Conservation (phyloP, 1,140 invertebrate species). For the Homalodisca vitripennis region DNA sequence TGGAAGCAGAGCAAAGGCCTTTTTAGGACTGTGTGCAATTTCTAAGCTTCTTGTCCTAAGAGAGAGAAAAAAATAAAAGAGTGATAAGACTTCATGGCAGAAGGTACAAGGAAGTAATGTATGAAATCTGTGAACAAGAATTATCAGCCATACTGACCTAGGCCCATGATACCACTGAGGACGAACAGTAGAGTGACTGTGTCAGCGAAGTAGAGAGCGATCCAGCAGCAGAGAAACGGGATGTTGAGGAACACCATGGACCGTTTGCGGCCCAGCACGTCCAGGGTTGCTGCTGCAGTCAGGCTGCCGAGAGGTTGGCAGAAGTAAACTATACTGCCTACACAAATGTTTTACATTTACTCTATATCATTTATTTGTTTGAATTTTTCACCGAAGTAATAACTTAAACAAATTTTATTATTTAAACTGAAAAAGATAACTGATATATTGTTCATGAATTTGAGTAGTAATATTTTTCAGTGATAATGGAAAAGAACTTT, state of each 20-base stretch:
- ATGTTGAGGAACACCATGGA: slow-evolving; percentile 42
- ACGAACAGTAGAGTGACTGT: slow-evolving; percentile 37
- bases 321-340: slow-evolving; percentile 43
- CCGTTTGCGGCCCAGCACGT: slow-evolving; percentile 38
- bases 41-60: too few species aligned
- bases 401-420: neutral
- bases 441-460: too few species aligned
- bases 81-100: too few species aligned
- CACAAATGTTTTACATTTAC: slow-evolving; percentile 5
- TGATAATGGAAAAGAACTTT: too few species aligned
- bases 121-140: too few species aligned
- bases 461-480: too few species aligned
- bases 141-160: too few species aligned
- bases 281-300: slow-evolving; percentile 34
- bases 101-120: too few species aligned
- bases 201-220: slow-evolving; percentile 37
- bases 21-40: too few species aligned
- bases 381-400: neutral
- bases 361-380: neutral
- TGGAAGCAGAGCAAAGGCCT: too few species aligned
- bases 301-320: slow-evolving; percentile 42
- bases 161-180: slow-evolving; percentile 39
- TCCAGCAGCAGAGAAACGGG: slow-evolving; percentile 40
- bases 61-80: too few species aligned
- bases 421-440: too few species aligned